Evolutionary conservation across 2,113 vertebrate genomes (phyloP).

Genomic region (Xerus inauris): DNA sequence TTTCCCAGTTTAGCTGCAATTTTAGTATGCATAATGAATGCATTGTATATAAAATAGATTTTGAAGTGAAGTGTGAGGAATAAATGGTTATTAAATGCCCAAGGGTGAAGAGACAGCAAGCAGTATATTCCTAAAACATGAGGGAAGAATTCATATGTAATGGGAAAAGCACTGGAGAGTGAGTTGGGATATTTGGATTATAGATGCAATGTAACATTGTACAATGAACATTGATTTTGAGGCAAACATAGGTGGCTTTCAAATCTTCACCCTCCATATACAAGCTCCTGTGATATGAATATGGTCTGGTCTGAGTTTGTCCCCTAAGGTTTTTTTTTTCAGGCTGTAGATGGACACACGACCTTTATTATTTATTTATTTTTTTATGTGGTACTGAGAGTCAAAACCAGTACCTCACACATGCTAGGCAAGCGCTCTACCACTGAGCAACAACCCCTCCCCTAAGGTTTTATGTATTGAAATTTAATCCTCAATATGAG

Average conservation of each 20-base stretch:
- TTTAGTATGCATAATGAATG: constrained; percentile 34
- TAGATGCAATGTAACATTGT: background rate
- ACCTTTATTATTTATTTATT: no score
- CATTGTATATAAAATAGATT: constrained; percentile 57
- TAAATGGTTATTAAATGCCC: constrained; percentile 57
- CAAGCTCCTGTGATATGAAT: background rate
- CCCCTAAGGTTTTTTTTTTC: background rate
- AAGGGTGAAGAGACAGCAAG: background rate
- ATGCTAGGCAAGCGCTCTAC: no score
- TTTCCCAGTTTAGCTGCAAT: constrained; percentile 11
- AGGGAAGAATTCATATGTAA: background rate
- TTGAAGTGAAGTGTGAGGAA: constrained; percentile 69
- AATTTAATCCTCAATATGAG: background rate
- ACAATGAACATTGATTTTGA: background rate
- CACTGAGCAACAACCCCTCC: no score
- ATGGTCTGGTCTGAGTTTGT: background rate
- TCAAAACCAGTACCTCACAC: no score
- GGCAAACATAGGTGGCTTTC: background rate
- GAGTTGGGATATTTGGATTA: background rate
- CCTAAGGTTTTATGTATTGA: background rate
- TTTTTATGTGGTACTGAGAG: no score
- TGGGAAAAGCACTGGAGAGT: background rate
- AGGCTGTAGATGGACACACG: no score
- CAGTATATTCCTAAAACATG: background rate
- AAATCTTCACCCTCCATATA: background rate